phyloP scores from a whole-genome alignment of 1,140 invertebrate genomes.

The Harpegnathos saltator region DNA sequence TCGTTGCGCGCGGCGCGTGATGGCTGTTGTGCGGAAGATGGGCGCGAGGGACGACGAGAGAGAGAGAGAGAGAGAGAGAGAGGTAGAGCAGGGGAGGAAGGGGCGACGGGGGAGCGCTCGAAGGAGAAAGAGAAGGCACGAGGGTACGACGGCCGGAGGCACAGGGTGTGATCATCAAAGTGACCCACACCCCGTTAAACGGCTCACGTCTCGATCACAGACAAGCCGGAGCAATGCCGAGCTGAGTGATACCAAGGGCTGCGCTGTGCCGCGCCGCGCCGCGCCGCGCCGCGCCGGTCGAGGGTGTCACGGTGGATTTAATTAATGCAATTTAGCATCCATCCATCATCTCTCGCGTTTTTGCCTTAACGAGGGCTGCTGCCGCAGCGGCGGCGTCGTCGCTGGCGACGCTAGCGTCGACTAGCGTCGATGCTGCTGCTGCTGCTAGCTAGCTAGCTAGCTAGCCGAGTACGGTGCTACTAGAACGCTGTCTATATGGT shows the following conservation, averaged over 20 bases:
- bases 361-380: conserved; percentile 83
- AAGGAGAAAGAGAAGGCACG: background rate
- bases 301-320: conserved; percentile 85
- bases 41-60: background rate
- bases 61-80: conserved; percentile 7
- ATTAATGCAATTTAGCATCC: conserved; percentile 86
- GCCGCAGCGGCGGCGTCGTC: conserved; percentile 15
- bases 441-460: background rate
- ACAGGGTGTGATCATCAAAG: conserved; percentile 80
- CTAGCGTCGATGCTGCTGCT: too few species aligned
- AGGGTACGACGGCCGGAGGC: conserved; percentile 8
- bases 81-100: background rate
- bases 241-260: conserved; percentile 78
- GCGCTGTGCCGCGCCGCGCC: too few species aligned
- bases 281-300: too few species aligned
- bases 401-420: conserved; percentile 15
- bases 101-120: background rate
- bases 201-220: conserved; percentile 79
- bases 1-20: conserved; percentile 10
- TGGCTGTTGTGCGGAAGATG: background rate
- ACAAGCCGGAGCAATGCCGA: conserved; percentile 63
- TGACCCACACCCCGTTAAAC: conserved; percentile 78
- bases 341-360: conserved; percentile 86
- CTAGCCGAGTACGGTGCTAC: conserved; percentile 27
- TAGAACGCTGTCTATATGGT: conserved; percentile 75